Conservation (phyloP, 2,113 vertebrate species). For the Marcusenius ussheri region DNA sequence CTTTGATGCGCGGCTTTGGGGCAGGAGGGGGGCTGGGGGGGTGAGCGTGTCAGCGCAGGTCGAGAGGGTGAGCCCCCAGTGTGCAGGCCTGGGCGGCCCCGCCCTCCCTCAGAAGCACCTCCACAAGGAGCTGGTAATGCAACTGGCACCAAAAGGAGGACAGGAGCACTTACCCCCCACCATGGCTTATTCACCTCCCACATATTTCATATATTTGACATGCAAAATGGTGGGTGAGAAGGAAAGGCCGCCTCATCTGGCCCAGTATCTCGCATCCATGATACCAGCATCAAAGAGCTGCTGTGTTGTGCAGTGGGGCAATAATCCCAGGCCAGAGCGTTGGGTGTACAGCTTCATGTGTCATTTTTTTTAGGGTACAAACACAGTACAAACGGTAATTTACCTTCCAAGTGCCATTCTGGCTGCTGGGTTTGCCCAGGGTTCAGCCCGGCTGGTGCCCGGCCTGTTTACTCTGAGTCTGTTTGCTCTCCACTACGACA, state of each 20-base stretch:
- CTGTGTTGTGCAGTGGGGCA: neutral
- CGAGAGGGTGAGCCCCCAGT: constrained; percentile 37
- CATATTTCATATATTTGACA: constrained; percentile 46
- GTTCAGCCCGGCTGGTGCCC: neutral
- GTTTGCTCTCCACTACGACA: neutral
- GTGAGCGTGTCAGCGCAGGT: constrained; percentile 55
- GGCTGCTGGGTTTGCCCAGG: neutral
- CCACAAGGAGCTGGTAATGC: constrained; percentile 37
- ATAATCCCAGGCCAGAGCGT: constrained; percentile 14
- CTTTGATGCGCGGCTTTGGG: constrained; percentile 55
- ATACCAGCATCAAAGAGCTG: constrained; percentile 48
- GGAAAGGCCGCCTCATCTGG: constrained; percentile 52
- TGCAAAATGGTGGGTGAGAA: constrained; percentile 49
- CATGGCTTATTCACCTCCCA: neutral
- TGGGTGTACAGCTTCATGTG: neutral
- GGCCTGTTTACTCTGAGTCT: neutral
- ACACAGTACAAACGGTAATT: neutral
- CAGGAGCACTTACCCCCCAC: neutral
- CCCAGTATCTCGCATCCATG: constrained; percentile 48
- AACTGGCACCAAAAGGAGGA: neutral
- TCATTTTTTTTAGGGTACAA: neutral
- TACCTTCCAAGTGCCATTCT: neutral
- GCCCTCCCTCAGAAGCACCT: neutral
- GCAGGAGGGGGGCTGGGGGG: neutral
- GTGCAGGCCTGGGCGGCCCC: constrained; percentile 10